Evolutionary conservation across 1,140 invertebrate genomes (phyloP), one percentile per base, ranked within the genome.

Genomic region (Drosophila fuyamai): DNA sequence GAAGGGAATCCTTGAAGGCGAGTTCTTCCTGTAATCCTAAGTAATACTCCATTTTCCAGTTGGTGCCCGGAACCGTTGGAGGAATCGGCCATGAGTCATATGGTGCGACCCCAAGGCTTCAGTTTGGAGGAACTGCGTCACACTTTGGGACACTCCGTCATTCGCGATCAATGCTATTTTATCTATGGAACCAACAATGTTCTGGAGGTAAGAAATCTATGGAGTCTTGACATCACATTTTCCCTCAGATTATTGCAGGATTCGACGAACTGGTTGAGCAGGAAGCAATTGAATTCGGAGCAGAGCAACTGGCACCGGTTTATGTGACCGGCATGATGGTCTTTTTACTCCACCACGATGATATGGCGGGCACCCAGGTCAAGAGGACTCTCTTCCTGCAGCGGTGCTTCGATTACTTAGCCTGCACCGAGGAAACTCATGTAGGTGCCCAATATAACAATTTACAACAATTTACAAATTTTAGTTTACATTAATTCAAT

Each of bases 321-420:
- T 73, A 80, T 6, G 81, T 84, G 18, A 51, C 71, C 5, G 81
- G 81, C 0, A 84, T 84, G 48, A 77, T 84, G 81, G 43, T 84
- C 0, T 84, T 60, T 16, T 47, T 85, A 46, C 46, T 85, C 40
- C 61, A 73, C 35, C 81, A 84, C 36, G 59, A 67, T 8, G 59
- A 84, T 9, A 9, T 73, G 46, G 16, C 27, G 4, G 43, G 46
- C 1, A 84, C 76, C 6, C 76, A 61, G 35, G 46, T 63, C 23
- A 74, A 76, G 58, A 79, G 81, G 7, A 80, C 71, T 8, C 55
- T 80, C 5, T 84, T 84, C 40, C 38, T 83, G 48, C 76, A 84
- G 23, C 54, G 65, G 3, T 83, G 81, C 29, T 83, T 84, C 23
- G 66, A 84, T 18, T 83, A 84, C 16, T 40, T 83, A 72, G 81